These are phyloP conservation scores for Phallusia fumigata DNA, from an alignment of 23 tunicate species.

Conservation along the genomic window DNA sequence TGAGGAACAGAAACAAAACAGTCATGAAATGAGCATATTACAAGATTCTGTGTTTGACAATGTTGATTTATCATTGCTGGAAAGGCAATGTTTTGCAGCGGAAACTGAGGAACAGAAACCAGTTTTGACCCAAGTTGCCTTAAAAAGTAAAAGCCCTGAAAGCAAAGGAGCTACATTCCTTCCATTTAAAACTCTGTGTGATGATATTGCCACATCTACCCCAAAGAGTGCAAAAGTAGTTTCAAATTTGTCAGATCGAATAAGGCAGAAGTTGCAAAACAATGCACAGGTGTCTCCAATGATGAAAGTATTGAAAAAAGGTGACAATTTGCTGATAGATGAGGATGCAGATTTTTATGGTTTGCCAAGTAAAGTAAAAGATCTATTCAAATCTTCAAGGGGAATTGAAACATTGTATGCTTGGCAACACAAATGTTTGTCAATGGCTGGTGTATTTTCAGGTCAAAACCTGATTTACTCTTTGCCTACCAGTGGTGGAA, in stretches of 20 bases:
- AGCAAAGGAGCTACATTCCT: background rate
- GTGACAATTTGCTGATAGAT: background rate
- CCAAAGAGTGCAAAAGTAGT: background rate
- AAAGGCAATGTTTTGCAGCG: constrained; percentile 18
- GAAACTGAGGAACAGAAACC: background rate
- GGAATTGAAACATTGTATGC: constrained; percentile 73
- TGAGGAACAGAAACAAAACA: background rate
- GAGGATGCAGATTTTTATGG: constrained; percentile 52
- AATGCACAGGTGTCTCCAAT: constrained; percentile 36
- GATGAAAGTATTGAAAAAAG: background rate
- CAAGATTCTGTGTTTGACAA: constrained; percentile 65
- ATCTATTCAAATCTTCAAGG: constrained; percentile 20
- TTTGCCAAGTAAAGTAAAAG: constrained; percentile 62
- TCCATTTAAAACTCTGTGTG: background rate
- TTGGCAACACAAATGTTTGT: constrained; percentile 86
- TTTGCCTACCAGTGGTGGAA: constrained; percentile 92
- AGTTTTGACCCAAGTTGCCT: background rate
- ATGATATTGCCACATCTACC: background rate
- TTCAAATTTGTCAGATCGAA: background rate
- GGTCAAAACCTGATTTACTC: constrained; percentile 89
- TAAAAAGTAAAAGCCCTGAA: background rate
- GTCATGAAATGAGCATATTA: background rate
- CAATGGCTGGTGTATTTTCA: constrained; percentile 21
- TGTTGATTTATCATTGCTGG: constrained; percentile 57
- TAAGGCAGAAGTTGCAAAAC: constrained; percentile 26